A percentile compares a stretch with the other conserved stretches of the same genome.
Conservation (phyloP, 2,797 vertebrate species). For the Hapalemur alaotrensis region DNA sequence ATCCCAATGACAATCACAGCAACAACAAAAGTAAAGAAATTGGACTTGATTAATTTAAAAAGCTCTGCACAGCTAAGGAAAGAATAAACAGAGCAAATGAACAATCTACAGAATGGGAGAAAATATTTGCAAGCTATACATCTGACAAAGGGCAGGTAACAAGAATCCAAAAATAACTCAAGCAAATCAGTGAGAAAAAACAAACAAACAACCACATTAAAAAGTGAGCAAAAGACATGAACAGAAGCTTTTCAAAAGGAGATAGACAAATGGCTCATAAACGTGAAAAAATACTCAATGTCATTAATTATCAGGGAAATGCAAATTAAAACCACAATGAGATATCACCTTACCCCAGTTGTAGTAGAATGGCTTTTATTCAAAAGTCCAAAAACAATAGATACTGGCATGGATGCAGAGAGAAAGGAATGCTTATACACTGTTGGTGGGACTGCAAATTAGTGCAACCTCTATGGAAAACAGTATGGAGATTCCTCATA, state of each 20-base stretch:
- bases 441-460: not conserved
- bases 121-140: not conserved
- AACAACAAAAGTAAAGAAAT: not conserved
- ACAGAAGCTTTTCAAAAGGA: not conserved
- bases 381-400: not conserved
- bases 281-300: not conserved
- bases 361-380: not conserved
- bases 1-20: not conserved
- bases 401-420: not conserved
- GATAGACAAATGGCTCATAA: not conserved
- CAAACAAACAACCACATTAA: not conserved
- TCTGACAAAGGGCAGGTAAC: not conserved
- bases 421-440: not conserved
- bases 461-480: not conserved
- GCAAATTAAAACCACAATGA: not conserved
- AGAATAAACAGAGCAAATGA: not conserved
- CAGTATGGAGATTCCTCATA: not conserved
- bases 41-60: not conserved
- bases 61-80: not conserved
- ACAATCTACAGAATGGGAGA: not conserved
- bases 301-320: not conserved
- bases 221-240: not conserved
- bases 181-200: too few species aligned
- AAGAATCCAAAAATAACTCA: too few species aligned
- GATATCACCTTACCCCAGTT: not conserved